Evolutionary conservation across 2,113 vertebrate species (phyloP).

Genomic region (Osmerus mordax): DNA sequence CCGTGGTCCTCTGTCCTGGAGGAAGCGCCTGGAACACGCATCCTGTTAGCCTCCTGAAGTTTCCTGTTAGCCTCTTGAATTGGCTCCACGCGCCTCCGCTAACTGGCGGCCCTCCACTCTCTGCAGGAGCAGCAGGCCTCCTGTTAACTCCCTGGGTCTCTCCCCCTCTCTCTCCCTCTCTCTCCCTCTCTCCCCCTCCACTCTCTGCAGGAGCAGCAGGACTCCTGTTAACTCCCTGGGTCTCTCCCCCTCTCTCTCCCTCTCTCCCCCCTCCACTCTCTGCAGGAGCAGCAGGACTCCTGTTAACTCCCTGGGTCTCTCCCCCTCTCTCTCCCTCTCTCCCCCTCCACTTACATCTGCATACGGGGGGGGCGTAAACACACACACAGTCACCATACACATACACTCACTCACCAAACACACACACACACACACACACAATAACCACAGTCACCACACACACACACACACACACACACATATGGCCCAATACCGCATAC

Average conservation of each 20-base stretch:
- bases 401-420: constrained; percentile 19
- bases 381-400: constrained; percentile 40
- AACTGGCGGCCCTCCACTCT: background rate
- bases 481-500: too few relatives aligned
- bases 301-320: constrained; percentile 8
- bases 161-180: background rate
- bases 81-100: constrained; percentile 30
- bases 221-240: constrained; percentile 20
- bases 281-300: constrained; percentile 18
- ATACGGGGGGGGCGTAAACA: constrained; percentile 27
- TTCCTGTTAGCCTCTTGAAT: constrained; percentile 9
- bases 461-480: too few relatives aligned
- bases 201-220: background rate
- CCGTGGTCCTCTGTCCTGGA: constrained; percentile 1
- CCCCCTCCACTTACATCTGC: constrained; percentile 22
- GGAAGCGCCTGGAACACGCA: constrained; percentile 37
- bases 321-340: background rate
- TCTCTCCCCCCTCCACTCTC: background rate
- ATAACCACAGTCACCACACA: too few relatives aligned
- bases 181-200: constrained; percentile 13
- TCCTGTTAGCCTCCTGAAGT: constrained; percentile 55
- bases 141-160: constrained; percentile 10
- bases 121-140: constrained; percentile 14
- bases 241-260: background rate
- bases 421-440: background rate